A percentile compares a stretch with the other conserved stretches of the same genome.
Conservation (phyloP, 2,113 vertebrate genomes). For the Polypterus bichir region DNA sequence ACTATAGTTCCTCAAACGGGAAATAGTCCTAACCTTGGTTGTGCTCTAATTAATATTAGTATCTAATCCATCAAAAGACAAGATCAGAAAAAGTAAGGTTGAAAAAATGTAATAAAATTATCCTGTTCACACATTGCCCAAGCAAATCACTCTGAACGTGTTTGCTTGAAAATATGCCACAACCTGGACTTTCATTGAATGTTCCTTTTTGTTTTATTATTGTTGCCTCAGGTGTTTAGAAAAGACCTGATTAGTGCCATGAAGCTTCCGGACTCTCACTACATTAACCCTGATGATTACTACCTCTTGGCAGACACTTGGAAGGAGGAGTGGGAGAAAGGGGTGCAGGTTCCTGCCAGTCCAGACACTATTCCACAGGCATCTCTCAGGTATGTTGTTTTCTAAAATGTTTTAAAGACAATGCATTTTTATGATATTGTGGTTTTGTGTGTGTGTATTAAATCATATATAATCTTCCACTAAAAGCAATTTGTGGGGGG, state of each 20-base stretch:
- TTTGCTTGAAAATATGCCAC: no score
- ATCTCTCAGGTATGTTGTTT: slow-evolving; percentile 64
- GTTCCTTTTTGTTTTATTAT: neutral
- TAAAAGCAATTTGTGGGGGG: no score
- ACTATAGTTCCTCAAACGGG: no score
- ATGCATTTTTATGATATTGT: no score
- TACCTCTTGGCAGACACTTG: slow-evolving; percentile 85
- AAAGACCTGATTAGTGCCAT: slow-evolving; percentile 98
- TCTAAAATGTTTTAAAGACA: no score
- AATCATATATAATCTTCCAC: no score
- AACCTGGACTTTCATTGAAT: neutral
- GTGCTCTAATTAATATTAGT: no score
- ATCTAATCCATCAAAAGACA: no score
- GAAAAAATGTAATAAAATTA: neutral
- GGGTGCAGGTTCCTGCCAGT: slow-evolving; percentile 85
- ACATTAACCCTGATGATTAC: slow-evolving; percentile 79
- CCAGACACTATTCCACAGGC: slow-evolving; percentile 77
- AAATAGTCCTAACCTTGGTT: no score
- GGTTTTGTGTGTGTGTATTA: no score
- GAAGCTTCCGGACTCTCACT: slow-evolving; percentile 93
- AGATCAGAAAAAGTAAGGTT: neutral
- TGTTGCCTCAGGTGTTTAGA: slow-evolving; percentile 71
- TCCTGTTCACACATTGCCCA: neutral
- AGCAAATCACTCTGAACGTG: no score
- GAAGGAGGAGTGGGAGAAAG: slow-evolving; percentile 98